Evolutionary conservation across 1,140 invertebrate species (phyloP).

Genomic region (Hydropsyche tenuis): DNA sequence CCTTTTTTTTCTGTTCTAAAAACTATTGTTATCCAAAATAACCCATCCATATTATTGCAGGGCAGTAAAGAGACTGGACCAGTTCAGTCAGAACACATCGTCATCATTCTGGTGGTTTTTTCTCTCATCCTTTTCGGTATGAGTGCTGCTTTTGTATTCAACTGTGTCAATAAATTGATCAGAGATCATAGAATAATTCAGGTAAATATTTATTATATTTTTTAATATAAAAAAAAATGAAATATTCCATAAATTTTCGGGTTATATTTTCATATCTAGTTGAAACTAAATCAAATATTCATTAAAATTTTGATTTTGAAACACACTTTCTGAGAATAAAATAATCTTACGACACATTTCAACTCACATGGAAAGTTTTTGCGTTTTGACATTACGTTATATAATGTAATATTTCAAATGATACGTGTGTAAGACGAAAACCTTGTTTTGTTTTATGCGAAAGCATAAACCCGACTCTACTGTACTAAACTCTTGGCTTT

Average conservation of each 20-base stretch:
- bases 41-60: neutral
- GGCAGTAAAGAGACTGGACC: constrained; percentile 51
- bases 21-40: constrained; percentile 3
- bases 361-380: too few relatives aligned
- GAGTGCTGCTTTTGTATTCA: constrained; percentile 85
- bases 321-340: too few relatives aligned
- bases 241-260: constrained; percentile 2
- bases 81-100: constrained; percentile 70
- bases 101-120: constrained; percentile 90
- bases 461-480: neutral
- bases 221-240: constrained; percentile 42
- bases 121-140: constrained; percentile 85
- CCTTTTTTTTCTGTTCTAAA: neutral
- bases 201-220: too few relatives aligned
- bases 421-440: neutral
- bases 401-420: too few relatives aligned
- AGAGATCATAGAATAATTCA: constrained; percentile 84
- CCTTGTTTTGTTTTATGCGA: neutral
- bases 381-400: too few relatives aligned
- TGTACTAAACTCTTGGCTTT: too few relatives aligned
- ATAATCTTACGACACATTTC: too few relatives aligned
- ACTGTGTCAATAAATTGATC: constrained; percentile 82
- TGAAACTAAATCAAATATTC: too few relatives aligned
- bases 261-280: too few relatives aligned
- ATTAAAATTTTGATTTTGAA: too few relatives aligned